Evolutionary conservation across 2,888 invertebrate species (phyloP), one percentile per base, ranked within the genome.

Genomic region (Gnatocerus cornutus): DNA sequence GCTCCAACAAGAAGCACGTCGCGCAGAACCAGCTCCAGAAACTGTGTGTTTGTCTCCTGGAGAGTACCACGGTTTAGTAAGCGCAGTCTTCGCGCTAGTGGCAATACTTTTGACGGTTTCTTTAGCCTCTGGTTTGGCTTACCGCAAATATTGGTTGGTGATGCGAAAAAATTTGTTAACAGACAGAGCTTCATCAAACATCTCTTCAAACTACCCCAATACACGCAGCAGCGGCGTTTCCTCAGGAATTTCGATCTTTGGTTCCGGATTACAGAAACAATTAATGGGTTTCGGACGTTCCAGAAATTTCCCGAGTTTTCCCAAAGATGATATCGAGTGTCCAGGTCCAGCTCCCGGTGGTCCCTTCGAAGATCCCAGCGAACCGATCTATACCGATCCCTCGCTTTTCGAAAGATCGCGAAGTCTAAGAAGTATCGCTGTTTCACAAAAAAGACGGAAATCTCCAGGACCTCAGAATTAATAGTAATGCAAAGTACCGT

Each of bases 331-430:
- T 59, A 63, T 80, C n/a, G 84, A 84, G 13, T 80, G 81, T 53
- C 80, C 82, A 0, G 74, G 76, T 67, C 73, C 79, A 48, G 82
- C 74, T 71, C 81, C 83, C 3, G 84, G 83, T 13, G 85, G 84
- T 10, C 82, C 82, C 56, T 95, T 95, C 80, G 94, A 93, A 81
- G 95, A 96, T 83, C 96, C 96, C 37, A 96, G 95, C 82, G 96
- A 96, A 83, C 96, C 96, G 0, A 96, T 96, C 77, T 96, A 96
- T 85, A 96, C 96, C 0, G 96, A 96, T 85, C 96, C 96, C 0
- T 95, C 95, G 1, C 87, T 96, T 37, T 96, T 96, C 81, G 96
- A 96, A 85, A 89, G 95, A 75, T 93, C 94, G 29, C 88, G 93
- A 80, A 94, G 92, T 56, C 86, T 92, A 33, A 87, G 91, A 74